Evolutionary conservation across 2,113 vertebrate genomes (phyloP), one percentile per base, ranked within the genome.

Genomic region (Pseudopodoces humilis): DNA sequence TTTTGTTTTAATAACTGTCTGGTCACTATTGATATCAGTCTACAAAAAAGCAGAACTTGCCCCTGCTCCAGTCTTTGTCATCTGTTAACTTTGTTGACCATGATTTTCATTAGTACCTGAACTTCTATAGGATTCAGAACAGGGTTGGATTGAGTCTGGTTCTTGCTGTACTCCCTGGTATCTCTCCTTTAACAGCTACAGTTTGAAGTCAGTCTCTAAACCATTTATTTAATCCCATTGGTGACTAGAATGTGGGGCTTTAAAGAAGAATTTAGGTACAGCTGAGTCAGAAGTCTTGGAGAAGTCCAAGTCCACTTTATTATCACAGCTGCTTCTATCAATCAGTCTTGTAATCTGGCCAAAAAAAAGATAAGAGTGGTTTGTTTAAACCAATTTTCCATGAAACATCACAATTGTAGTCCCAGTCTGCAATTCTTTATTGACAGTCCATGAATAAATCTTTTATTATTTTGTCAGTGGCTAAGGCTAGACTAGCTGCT

Each of bases 301-400:
- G 63, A 78, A 68, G 44, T 81, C 69, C 56, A 93, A 90, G 64
- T 56, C 67, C 8, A 25, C 44, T 81, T 78, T 47, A 80, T 85
- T 68, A 70, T 86, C 47, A n/a, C 78, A 79, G 92, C 88, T 93
- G 70, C 46, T 65, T 85, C 58, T 87, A 91, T 96, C 94, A 94
- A 62, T 90, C 49, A 62, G 53, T 53, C 35, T 64, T 65, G 46
- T 37, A 65, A 65, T 46, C 37, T 15, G 33, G 58, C 85, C 67
- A 83, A 46, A 79, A 67, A 56, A 60, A 67, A 91, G 72, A 59
- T 93, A 92, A 95, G 60, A n/a, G 19, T 81, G 71, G 44, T 71
- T 96, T 94, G 43, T 92, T 91, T 86, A 94, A 95, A 68, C 44
- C 1, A 1, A 16, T 84, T 96, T 94, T 96, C 92, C 83, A 62